Base-by-base conservation (phyloP, 2,888 invertebrate genomes). In the Lutraria lutraria region DNA sequence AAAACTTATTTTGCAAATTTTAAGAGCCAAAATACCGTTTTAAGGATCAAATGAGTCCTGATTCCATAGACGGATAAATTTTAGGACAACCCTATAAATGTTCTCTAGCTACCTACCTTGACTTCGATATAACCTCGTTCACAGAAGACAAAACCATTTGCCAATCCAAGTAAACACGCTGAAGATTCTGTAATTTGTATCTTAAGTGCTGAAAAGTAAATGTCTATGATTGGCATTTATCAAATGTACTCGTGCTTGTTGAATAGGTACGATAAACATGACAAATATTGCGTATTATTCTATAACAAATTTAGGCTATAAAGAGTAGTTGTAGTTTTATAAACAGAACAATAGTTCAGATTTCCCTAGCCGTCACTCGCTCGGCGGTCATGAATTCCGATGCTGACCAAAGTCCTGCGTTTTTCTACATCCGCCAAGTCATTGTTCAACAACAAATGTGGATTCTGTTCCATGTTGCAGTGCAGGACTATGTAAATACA, bases 161-260 rank as follows among this genome's bases (percentile, higher is more conserved):
- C 25, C 21, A 4, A 21, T 4, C 25, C 21, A 21, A 63, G 21
- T 21, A 63, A 63, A 63, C n/a, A 63, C 10, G 63, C 63, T 12
- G 63, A 63, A 25, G 63, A 63, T 63, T 63, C 63, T 21, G 63
- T 63, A 25, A 63, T 63, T 21, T 63, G 63, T 63, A 63, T 63
- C n/a, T 12, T 63, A 21, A 63, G 63, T 4, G 63, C 63, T 63
- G 25, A 63, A 63, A 63, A 16, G 56, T 56, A 56, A 19, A 56
- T 13, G 3, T 16, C 56, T 56, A 12, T 56, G 15, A 56, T 43
- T 4, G 8, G 2, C 43, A 4, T 43, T 43, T 43, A 8, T 43
- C 53, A 53, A 53, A 12, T 56, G 56, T 12, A 8, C 12, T 56
- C 1, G 15, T 56, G 56, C 19, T 2, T 56, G 10, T 53, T 8